Base-by-base conservation (phyloP, 2,888 invertebrate species). In the Agapetus fuscipes region DNA sequence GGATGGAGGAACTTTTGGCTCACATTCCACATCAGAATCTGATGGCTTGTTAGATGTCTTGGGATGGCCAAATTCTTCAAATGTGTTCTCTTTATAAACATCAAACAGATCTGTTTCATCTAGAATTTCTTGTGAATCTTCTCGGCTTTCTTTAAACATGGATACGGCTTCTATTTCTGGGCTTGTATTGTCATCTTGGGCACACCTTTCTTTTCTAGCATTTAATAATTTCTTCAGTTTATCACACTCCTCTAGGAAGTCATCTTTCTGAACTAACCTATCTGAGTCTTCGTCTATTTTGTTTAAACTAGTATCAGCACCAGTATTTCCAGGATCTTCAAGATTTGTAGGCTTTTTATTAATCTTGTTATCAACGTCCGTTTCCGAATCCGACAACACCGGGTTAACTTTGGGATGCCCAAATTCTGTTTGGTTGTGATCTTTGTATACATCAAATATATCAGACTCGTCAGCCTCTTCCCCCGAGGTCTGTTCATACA, bases 31-130 rank as follows among this genome's bases (percentile, higher is more conserved):
- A 48, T 70, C 56, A 50, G 59, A 70, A 45, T 64, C 62, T 15
- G 17, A 13, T 9, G 20, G 20, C 20, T 9, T 4, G 9, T 9
- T 9, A 9, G 9, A 4, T 6, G 4, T 6, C 20, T 20, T 69
- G 41, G 64, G 67, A 34, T 69, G 69, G 3, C 69, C 69, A 60
- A 70, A 70, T 37, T 67, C 68, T 49, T 66, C 58, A 12, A 54
- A 54, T 30, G 58, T 63, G 50, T 62, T 62, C 37, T 70, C 69
- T 53, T 59, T 62, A 45, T 69, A 69, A 16, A 67, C 63, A 52
- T 70, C 69, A 57, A 70, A 70, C 50, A 58, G 61, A 42, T 68
- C 66, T 48, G 69, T 68, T 46, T 69, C 68, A 39, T 56, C 50
- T 7, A 13, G 30, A 9, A 20, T 9, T 6, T 20, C 20, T 4